phyloP scores from a whole-genome alignment of 2,797 vertebrate species.

The Merluccius polli region DNA sequence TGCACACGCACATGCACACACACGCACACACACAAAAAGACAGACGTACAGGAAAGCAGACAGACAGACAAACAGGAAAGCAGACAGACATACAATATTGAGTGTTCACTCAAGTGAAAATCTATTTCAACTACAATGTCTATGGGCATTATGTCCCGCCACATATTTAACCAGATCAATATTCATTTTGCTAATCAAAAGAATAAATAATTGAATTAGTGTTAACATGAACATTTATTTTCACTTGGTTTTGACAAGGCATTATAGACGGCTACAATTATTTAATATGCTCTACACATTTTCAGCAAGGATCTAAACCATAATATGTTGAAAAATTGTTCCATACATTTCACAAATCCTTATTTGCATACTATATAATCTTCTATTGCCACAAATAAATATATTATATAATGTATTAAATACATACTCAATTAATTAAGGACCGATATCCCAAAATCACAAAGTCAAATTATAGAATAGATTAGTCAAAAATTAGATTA shows the following conservation, averaged over 20 bases:
- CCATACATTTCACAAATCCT: background rate
- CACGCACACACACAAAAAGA: background rate
- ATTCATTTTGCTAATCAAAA: background rate
- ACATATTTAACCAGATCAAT: background rate
- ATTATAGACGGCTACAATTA: background rate
- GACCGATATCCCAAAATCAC: background rate
- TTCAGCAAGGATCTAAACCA: background rate
- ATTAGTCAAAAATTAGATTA: background rate
- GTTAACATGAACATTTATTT: background rate
- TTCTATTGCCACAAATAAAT: background rate
- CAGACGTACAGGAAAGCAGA: conserved; percentile 9
- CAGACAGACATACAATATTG: background rate
- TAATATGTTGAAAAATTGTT: no score
- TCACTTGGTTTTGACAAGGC: background rate
- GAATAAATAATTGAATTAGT: background rate
- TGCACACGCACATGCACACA: no score
- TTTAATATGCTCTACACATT: background rate
- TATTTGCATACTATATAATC: background rate
- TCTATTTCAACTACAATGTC: background rate
- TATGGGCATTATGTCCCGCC: background rate
- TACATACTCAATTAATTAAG: background rate
- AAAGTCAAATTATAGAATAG: background rate
- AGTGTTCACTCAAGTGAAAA: background rate
- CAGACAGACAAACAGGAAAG: conserved; percentile 18
- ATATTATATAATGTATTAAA: background rate